These are phyloP conservation scores for Drosophila arizonae DNA, from an alignment of 1,140 invertebrate genomes.

Conservation along the genomic window DNA sequence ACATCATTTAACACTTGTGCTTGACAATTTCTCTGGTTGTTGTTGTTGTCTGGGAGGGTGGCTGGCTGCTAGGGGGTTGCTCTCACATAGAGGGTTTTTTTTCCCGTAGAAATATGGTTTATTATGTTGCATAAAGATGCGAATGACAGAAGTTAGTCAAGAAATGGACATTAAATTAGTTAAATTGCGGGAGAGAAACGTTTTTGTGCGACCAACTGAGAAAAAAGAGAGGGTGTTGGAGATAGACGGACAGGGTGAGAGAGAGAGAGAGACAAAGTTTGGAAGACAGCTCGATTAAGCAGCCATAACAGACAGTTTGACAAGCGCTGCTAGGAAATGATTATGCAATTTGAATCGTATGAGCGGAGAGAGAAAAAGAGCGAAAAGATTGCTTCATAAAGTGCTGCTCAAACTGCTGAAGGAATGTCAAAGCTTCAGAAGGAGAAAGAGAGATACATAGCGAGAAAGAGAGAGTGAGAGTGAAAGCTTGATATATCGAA, in stretches of 20 bases:
- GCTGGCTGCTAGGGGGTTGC: slow-evolving; percentile 44
- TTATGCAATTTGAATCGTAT: slow-evolving; percentile 43
- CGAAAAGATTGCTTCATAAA: not conserved
- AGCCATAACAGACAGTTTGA: no score
- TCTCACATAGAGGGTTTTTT: slow-evolving; percentile 54
- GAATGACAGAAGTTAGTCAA: slow-evolving; percentile 58
- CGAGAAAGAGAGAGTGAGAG: no score
- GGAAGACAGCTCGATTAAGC: not conserved
- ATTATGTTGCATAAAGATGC: slow-evolving; percentile 63
- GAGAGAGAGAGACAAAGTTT: not conserved
- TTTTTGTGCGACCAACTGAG: slow-evolving; percentile 39
- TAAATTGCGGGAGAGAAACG: slow-evolving; percentile 35
- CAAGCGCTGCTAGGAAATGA: slow-evolving; percentile 4
- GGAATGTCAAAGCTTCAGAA: not conserved
- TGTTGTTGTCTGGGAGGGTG: slow-evolving; percentile 30
- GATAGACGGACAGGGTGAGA: slow-evolving; percentile 1
- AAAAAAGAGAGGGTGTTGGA: slow-evolving; percentile 10
- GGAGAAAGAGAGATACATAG: no score
- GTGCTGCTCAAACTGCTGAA: slow-evolving; percentile 13
- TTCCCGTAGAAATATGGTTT: slow-evolving; percentile 62
- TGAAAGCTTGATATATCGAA: not conserved
- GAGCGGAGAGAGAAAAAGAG: not conserved
- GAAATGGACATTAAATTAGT: slow-evolving; percentile 70
- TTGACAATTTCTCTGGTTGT: slow-evolving; percentile 1
- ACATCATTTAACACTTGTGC: not conserved